These are phyloP conservation scores for Telenomus remus DNA, from an alignment of 1,140 invertebrate genomes.

Conservation along the genomic window DNA sequence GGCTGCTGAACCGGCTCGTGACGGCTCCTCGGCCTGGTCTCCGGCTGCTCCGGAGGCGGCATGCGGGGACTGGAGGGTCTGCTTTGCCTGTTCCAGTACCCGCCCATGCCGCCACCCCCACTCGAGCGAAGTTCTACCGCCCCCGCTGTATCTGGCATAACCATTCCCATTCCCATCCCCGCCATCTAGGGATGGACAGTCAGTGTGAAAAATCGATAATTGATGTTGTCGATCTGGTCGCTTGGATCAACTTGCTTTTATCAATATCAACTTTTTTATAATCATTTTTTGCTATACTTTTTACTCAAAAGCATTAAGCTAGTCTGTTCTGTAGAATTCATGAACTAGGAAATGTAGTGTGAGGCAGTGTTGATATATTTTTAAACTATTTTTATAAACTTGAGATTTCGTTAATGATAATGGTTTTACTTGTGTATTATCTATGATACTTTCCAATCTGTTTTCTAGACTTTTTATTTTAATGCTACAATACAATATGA, in stretches of 20 bases:
- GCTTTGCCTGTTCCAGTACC: slow-evolving; percentile 77
- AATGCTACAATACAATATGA: too few relatives aligned
- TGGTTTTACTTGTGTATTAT: too few relatives aligned
- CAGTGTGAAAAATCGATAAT: slow-evolving; percentile 41
- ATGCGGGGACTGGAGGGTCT: slow-evolving; percentile 76
- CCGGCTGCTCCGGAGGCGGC: slow-evolving; percentile 76
- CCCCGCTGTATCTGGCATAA: slow-evolving; percentile 70
- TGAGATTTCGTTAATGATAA: too few relatives aligned
- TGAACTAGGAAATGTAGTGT: too few relatives aligned
- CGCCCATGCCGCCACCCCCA: slow-evolving; percentile 75
- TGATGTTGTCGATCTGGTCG: slow-evolving; percentile 17
- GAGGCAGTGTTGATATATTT: too few relatives aligned
- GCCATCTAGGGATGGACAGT: slow-evolving; percentile 46
- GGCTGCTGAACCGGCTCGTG: slow-evolving; percentile 72
- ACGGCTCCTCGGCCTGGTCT: slow-evolving; percentile 73
- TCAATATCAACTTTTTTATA: neutral
- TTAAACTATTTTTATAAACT: too few relatives aligned
- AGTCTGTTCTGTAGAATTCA: too few relatives aligned
- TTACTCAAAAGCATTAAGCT: too few relatives aligned
- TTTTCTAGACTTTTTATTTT: too few relatives aligned
- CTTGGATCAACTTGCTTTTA: neutral
- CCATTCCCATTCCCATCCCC: slow-evolving; percentile 67
- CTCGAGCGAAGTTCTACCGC: slow-evolving; percentile 57
- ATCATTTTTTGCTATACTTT: too few relatives aligned
- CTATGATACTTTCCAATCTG: too few relatives aligned